Evolutionary conservation across 2,888 invertebrate species (phyloP).

Genomic region (Meganola albula): DNA sequence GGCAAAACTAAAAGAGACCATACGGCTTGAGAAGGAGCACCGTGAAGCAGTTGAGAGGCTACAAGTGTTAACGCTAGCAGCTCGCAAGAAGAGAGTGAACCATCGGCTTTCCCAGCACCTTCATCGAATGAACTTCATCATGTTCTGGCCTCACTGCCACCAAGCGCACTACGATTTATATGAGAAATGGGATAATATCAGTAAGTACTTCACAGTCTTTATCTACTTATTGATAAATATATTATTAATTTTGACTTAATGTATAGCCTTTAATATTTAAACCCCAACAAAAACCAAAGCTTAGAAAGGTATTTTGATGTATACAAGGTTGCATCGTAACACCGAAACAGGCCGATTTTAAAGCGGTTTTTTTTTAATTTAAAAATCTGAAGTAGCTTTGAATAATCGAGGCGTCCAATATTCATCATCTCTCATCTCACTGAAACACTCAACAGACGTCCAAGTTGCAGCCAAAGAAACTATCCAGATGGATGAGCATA

Average conservation of each 20-base stretch:
- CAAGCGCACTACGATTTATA: conserved; percentile 63
- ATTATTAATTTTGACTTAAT: too few relatives aligned
- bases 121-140: conserved; percentile 48
- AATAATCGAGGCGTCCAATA: too few relatives aligned
- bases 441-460: too few relatives aligned
- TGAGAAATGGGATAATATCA: conserved; percentile 62
- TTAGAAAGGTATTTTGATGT: too few relatives aligned
- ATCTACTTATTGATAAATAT: too few relatives aligned
- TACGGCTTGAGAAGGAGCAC: conserved; percentile 41
- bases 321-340: too few relatives aligned
- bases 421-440: too few relatives aligned
- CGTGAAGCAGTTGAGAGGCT: conserved; percentile 44
- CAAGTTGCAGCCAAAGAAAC: conserved; percentile 57
- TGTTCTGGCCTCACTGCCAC: conserved; percentile 68
- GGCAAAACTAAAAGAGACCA: conserved; percentile 44
- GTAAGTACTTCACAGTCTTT: conserved; percentile 44
- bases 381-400: too few relatives aligned
- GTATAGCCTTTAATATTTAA: too few relatives aligned
- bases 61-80: conserved; percentile 49
- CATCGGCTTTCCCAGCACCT: conserved; percentile 40
- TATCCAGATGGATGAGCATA: conserved; percentile 41
- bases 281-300: too few relatives aligned
- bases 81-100: conserved; percentile 58
- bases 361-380: too few relatives aligned
- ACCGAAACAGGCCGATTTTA: too few relatives aligned